Conservation (phyloP, 2,797 vertebrate genomes). For the Glyptemys insculpta region DNA sequence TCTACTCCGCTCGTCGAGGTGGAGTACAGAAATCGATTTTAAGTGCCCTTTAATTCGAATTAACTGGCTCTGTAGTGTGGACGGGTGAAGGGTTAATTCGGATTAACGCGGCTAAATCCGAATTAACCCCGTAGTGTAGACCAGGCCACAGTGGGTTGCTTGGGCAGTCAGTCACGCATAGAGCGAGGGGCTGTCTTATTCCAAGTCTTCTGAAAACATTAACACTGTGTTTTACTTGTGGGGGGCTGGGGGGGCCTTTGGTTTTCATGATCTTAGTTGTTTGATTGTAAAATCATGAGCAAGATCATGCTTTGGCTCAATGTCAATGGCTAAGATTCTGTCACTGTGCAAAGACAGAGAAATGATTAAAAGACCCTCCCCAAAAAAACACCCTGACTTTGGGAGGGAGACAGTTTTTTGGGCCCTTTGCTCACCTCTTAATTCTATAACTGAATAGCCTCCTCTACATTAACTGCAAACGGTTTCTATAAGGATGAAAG, state of each 20-base stretch:
- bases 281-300: accelerated
- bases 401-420: not conserved
- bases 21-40: too few species aligned
- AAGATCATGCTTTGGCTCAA: not conserved
- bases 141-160: not conserved
- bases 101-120: too few species aligned
- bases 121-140: too few species aligned
- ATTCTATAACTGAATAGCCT: not conserved
- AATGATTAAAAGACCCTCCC: not conserved
- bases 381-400: accelerated
- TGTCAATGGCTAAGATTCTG: accelerated
- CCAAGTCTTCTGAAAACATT: not conserved
- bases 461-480: not conserved
- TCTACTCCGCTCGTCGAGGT: too few species aligned
- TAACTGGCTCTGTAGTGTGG: too few species aligned
- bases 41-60: too few species aligned
- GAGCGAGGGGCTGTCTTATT: accelerated
- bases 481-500: not conserved
- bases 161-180: accelerated
- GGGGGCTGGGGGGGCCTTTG: not conserved
- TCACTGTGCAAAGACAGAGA: accelerated
- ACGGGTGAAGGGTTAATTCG: too few species aligned
- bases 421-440: not conserved
- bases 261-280: not conserved
- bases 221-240: accelerated